Percentiles rank a stretch among this genome's conserved stretches.
Evolutionary conservation across 2,113 vertebrate species (phyloP).

Genomic region (Dipodomys stephensi): DNA sequence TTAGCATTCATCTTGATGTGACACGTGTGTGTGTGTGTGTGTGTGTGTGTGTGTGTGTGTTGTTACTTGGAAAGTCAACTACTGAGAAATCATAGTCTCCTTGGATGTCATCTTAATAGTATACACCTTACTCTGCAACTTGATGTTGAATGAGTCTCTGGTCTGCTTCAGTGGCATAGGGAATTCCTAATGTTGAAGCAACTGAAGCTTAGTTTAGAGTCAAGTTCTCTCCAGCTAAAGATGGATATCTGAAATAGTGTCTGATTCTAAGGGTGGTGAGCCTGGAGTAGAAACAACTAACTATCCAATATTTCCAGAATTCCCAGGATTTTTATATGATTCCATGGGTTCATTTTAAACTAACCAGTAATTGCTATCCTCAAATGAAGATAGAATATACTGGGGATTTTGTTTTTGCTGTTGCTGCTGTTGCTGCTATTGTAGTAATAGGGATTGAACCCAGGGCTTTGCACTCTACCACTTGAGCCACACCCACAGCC

Average conservation of each 20-base stretch:
- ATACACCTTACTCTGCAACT: background rate
- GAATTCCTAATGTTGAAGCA: background rate
- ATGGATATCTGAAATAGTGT: background rate
- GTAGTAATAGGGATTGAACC: too few relatives aligned
- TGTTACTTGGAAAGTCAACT: conserved; percentile 31
- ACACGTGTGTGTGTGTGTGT: background rate
- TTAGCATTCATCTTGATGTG: conserved; percentile 38
- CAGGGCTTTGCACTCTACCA: too few relatives aligned
- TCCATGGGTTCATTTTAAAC: conserved; percentile 46
- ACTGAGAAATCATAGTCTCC: background rate
- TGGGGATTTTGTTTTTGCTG: too few relatives aligned
- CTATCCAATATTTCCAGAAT: background rate
- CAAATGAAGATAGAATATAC: background rate
- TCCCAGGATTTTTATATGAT: conserved; percentile 15
- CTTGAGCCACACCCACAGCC: too few relatives aligned
- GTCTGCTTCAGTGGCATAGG: background rate
- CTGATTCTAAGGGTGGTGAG: background rate
- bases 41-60: background rate
- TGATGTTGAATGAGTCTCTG: background rate
- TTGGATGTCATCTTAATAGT: background rate
- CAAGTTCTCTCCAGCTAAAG: background rate
- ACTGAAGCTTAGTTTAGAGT: conserved; percentile 30
- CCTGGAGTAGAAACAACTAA: background rate
- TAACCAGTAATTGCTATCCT: conserved; percentile 36
- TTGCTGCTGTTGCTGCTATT: too few relatives aligned